phyloP scores from a whole-genome alignment of 2,113 vertebrate genomes.

The Picathartes gymnocephalus region DNA sequence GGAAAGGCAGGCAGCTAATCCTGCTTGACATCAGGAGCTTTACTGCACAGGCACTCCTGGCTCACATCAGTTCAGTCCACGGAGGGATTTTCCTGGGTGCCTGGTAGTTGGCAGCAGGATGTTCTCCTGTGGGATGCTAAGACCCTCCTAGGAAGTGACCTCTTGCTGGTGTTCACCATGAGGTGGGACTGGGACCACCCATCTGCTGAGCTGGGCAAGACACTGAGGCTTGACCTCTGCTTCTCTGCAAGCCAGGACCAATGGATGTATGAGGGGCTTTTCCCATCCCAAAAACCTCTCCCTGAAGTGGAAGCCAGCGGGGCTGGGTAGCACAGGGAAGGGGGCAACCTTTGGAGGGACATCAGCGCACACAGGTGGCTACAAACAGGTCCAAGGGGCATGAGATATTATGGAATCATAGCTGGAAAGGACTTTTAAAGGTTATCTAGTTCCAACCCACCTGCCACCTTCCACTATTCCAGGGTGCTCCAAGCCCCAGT shows the following conservation, averaged over 20 bases:
- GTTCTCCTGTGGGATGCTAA: background rate
- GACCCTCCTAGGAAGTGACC: fast-evolving
- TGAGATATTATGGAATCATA: fast-evolving
- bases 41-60: background rate
- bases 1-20: background rate
- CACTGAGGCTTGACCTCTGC: background rate
- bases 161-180: background rate
- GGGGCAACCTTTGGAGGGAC: background rate
- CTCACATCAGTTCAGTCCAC: background rate
- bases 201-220: background rate
- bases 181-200: background rate
- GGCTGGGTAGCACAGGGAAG: background rate
- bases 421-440: background rate
- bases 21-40: background rate
- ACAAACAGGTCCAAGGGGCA: background rate
- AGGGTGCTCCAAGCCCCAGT: fast-evolving
- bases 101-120: background rate
- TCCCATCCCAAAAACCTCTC: background rate
- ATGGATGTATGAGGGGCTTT: background rate
- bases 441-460: fast-evolving
- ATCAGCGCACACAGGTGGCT: background rate
- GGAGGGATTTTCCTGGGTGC: background rate
- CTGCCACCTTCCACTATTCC: fast-evolving
- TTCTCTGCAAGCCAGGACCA: background rate
- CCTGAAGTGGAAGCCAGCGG: fast-evolving